Conservation (phyloP, 2,113 vertebrate genomes). For the Neotoma lepida region DNA sequence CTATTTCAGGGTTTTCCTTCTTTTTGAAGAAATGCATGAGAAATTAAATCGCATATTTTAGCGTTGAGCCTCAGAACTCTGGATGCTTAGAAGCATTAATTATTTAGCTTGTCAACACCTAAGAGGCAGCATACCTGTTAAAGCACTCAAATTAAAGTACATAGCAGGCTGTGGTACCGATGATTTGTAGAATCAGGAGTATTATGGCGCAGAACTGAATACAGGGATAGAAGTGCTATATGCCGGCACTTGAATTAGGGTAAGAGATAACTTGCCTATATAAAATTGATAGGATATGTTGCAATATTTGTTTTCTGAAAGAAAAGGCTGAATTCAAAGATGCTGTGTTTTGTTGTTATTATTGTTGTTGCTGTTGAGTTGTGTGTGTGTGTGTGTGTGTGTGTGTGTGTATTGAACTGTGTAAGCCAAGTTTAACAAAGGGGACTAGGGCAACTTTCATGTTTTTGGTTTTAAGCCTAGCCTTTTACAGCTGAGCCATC, state of each 20-base stretch:
- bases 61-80: slow-evolving; percentile 32
- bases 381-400: not conserved
- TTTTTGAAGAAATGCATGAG: slow-evolving; percentile 53
- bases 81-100: slow-evolving; percentile 55
- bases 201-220: not conserved
- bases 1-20: not conserved
- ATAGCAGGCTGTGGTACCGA: not conserved
- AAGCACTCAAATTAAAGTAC: not conserved
- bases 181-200: slow-evolving; percentile 22
- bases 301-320: slow-evolving; percentile 36
- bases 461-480: not conserved
- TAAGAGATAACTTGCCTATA: not conserved
- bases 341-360: not conserved
- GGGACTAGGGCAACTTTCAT: not conserved
- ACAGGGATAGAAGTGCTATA: not conserved
- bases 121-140: not conserved
- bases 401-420: not conserved
- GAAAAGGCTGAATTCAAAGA: slow-evolving; percentile 18
- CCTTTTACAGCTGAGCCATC: not conserved
- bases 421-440: slow-evolving; percentile 39
- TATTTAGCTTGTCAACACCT: slow-evolving; percentile 49
- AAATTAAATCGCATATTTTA: slow-evolving; percentile 40
- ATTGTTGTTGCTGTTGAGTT: not conserved
- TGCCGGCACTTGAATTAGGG: not conserved
- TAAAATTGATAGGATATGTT: not conserved